Percentiles rank a stretch among this genome's conserved stretches.
Evolutionary conservation across 2,888 invertebrate species (phyloP).

Genomic region (Phania funesta): DNA sequence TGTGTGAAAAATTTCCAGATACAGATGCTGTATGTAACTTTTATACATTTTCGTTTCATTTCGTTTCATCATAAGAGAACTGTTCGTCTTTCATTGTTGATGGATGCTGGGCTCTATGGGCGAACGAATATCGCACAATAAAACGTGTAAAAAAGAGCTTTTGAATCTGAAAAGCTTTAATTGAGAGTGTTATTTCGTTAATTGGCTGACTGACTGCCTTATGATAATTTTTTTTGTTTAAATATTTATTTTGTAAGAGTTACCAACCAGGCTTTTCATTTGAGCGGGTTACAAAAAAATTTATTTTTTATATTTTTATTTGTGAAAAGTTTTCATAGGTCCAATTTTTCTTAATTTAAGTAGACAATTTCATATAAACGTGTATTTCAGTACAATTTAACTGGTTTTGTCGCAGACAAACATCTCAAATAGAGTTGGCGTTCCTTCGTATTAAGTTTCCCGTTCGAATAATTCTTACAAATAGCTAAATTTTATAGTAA

Average conservation of each 20-base stretch:
- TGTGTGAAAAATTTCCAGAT: constrained; percentile 61
- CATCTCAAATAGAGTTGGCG: too few species aligned
- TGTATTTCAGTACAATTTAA: too few species aligned
- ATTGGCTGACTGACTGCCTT: not conserved
- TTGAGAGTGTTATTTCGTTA: constrained; percentile 8
- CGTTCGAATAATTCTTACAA: too few species aligned
- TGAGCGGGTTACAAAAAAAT: not conserved
- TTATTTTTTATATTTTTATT: not conserved
- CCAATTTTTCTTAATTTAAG: too few species aligned
- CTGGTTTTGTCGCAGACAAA: too few species aligned
- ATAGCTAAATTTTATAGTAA: too few species aligned
- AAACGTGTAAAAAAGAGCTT: constrained; percentile 17
- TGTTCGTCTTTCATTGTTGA: not conserved
- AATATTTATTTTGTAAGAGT: not conserved
- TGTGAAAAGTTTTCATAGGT: not conserved
- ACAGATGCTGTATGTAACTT: constrained; percentile 67
- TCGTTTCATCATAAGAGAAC: not conserved
- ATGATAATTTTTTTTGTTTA: constrained; percentile 14
- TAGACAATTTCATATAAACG: too few species aligned
- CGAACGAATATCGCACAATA: not conserved
- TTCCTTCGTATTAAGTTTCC: too few species aligned
- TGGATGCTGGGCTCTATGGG: not conserved
- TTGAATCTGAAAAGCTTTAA: constrained; percentile 28
- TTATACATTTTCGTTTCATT: constrained; percentile 37
- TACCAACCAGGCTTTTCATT: constrained; percentile 8